Evolutionary conservation across 53 echinoderm and acorn worm genomes (phyloP).

Genomic region (Paracentrotus lividus): DNA sequence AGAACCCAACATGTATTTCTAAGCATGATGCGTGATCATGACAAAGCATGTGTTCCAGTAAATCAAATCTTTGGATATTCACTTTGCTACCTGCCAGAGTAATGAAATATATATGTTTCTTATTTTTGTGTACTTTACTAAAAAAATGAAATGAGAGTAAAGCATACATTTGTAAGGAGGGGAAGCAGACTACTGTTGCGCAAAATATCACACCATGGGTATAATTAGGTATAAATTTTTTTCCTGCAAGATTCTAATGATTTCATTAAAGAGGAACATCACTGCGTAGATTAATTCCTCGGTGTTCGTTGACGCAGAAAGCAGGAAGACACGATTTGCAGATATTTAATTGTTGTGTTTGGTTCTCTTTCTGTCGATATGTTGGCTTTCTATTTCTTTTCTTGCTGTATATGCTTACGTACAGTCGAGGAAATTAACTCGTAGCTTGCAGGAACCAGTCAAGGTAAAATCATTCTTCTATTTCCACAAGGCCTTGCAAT

Average conservation of each 20-base stretch:
- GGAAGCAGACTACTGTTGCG: not conserved
- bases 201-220: not conserved
- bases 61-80: not conserved
- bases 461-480: constrained; percentile 56
- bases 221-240: constrained; percentile 1
- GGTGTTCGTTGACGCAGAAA: constrained; percentile 18
- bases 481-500: constrained; percentile 45
- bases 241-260: not conserved
- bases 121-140: not conserved
- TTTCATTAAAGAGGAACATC: constrained; percentile 8
- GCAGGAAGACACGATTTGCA: constrained; percentile 33
- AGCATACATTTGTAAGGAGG: not conserved
- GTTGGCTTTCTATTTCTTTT: constrained; percentile 56
- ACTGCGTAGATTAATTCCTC: not conserved
- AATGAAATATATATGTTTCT: not conserved
- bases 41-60: not conserved
- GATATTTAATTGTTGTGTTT: constrained; percentile 8
- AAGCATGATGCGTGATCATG: not conserved
- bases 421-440: constrained; percentile 68
- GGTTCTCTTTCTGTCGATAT: constrained; percentile 22
- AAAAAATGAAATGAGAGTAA: not conserved
- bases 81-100: not conserved
- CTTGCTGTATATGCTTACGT: constrained; percentile 56
- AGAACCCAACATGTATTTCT: constrained; percentile 6
- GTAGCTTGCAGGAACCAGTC: constrained; percentile 59